Evolutionary conservation across 2,888 invertebrate species (phyloP).

Genomic region (Amiota communis): DNA sequence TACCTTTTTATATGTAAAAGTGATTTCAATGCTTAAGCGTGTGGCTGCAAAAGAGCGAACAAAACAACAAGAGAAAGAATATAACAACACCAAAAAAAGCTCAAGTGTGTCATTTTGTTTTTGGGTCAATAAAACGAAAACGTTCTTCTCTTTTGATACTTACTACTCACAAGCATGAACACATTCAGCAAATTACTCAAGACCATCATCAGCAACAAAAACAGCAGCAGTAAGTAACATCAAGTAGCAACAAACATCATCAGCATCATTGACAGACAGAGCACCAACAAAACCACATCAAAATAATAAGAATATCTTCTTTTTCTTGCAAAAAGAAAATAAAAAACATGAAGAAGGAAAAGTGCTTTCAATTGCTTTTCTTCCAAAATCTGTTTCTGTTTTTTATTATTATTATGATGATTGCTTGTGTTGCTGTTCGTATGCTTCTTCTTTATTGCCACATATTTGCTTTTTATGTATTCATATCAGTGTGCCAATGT

Average conservation of each 20-base stretch:
- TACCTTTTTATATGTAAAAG: no score
- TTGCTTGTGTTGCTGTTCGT: neutral
- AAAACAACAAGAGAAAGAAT: no score
- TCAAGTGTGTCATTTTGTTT: slow-evolving; percentile 24
- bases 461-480: neutral
- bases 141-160: neutral
- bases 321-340: no score
- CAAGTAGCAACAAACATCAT: slow-evolving; percentile 20
- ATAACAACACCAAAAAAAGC: neutral
- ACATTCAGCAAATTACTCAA: slow-evolving; percentile 5
- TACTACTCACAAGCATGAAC: neutral
- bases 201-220: slow-evolving; percentile 20
- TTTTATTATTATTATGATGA: neutral
- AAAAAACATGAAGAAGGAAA: neutral
- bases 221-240: slow-evolving; percentile 29
- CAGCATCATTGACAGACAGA: slow-evolving; percentile 15
- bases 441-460: neutral
- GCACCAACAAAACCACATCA: neutral
- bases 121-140: slow-evolving; percentile 17
- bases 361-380: slow-evolving; percentile 27
- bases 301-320: no score
- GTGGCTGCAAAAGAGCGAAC: no score
- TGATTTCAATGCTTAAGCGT: no score
- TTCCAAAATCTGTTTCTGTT: slow-evolving; percentile 15
- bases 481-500: neutral